Conservation (phyloP, 2,113 vertebrate species). For the Gobio gobio region DNA sequence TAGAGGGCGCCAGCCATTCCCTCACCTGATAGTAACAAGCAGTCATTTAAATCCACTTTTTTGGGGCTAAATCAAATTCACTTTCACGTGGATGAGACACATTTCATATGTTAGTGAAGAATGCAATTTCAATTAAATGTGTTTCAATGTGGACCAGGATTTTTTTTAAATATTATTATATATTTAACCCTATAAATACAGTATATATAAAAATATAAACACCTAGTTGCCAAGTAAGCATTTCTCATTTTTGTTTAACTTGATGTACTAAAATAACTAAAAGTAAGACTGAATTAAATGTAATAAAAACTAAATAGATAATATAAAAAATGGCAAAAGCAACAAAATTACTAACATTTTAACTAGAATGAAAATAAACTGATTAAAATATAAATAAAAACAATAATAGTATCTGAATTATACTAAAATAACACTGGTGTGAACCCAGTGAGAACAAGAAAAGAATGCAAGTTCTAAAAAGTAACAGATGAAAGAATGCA, state of each 20-base stretch:
- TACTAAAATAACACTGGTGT: not conserved
- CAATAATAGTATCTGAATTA: not conserved
- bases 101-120: not conserved
- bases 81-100: not conserved
- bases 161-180: too few species aligned
- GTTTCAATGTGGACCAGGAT: too few species aligned
- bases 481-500: not conserved
- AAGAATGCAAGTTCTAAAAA: not conserved
- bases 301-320: not conserved
- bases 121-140: not conserved
- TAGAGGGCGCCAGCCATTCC: constrained; percentile 74
- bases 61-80: not conserved
- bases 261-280: not conserved
- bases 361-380: not conserved
- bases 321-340: too few species aligned
- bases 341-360: too few species aligned
- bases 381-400: not conserved
- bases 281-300: not conserved
- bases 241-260: not conserved
- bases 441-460: not conserved
- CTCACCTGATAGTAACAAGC: constrained; percentile 64
- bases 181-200: too few species aligned
- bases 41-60: not conserved
- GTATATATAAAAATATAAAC: too few species aligned
- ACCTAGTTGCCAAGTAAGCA: too few species aligned